phyloP scores from a whole-genome alignment of 2,888 invertebrate genomes.

The Cryptocephalus primarius region DNA sequence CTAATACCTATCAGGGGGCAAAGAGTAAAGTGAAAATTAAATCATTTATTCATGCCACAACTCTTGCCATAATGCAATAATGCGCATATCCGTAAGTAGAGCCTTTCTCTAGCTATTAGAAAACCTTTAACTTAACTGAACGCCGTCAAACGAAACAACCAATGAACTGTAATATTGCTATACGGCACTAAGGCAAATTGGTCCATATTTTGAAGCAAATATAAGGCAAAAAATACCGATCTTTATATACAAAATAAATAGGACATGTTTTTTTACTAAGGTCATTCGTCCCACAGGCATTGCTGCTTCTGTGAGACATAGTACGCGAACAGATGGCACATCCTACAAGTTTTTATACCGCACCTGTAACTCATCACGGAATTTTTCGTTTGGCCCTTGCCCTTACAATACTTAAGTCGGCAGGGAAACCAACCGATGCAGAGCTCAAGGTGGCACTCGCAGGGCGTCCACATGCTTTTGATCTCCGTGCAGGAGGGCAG shows the following conservation, averaged over 20 bases:
- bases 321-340: conserved; percentile 81
- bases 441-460: conserved; percentile 75
- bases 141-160: neutral
- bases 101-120: no score
- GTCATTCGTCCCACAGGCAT: conserved; percentile 64
- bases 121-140: neutral
- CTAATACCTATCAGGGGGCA: no score
- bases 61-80: no score
- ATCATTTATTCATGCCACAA: no score
- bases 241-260: neutral
- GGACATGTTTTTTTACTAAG: conserved; percentile 7
- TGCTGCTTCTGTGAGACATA: conserved; percentile 73
- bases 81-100: no score
- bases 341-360: conserved; percentile 90
- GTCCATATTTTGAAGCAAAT: conserved; percentile 27
- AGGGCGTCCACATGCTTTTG: conserved; percentile 59
- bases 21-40: no score
- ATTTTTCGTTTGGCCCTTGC: conserved; percentile 41
- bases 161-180: conserved; percentile 3
- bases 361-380: conserved; percentile 70
- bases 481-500: conserved; percentile 51
- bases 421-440: conserved; percentile 96
- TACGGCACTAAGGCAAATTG: conserved; percentile 32
- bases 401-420: conserved; percentile 85
- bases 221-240: conserved; percentile 19